Percentiles rank a stretch among this genome's conserved stretches.
Evolutionary conservation across 2,888 invertebrate genomes (phyloP).

Genomic region (Mactromeris polynyma): DNA sequence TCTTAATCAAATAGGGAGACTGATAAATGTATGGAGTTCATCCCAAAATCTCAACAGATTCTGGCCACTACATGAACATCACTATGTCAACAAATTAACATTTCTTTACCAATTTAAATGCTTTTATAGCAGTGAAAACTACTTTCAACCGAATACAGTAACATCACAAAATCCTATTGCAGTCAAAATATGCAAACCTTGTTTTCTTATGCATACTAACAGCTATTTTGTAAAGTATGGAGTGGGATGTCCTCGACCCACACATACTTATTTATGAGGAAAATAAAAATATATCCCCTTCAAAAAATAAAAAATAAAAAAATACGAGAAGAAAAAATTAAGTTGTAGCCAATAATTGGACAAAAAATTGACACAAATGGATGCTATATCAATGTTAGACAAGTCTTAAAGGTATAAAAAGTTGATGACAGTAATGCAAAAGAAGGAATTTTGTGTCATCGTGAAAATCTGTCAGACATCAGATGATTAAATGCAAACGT

Average conservation of each 20-base stretch:
- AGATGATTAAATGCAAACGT: constrained; percentile 19
- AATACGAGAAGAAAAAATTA: background rate
- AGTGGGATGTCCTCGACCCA: too few relatives aligned
- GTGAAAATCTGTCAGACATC: constrained; percentile 21
- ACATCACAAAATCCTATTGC: too few relatives aligned
- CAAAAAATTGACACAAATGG: background rate
- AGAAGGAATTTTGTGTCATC: background rate
- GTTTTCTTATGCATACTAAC: too few relatives aligned
- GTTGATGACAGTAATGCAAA: background rate
- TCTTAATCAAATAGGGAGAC: background rate
- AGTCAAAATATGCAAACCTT: background rate
- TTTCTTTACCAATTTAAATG: background rate
- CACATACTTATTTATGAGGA: too few relatives aligned
- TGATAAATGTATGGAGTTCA: background rate
- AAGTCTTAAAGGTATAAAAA: background rate
- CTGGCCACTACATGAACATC: background rate
- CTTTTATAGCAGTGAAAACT: too few relatives aligned
- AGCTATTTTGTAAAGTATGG: too few relatives aligned
- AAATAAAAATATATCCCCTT: too few relatives aligned
- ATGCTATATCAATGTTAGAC: background rate
- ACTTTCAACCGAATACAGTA: too few relatives aligned
- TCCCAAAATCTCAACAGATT: background rate
- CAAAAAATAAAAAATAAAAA: background rate
- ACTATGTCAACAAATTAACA: background rate
- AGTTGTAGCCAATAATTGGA: background rate